Conservation (phyloP, 2,797 vertebrate genomes). For the Crax fasciolata region DNA sequence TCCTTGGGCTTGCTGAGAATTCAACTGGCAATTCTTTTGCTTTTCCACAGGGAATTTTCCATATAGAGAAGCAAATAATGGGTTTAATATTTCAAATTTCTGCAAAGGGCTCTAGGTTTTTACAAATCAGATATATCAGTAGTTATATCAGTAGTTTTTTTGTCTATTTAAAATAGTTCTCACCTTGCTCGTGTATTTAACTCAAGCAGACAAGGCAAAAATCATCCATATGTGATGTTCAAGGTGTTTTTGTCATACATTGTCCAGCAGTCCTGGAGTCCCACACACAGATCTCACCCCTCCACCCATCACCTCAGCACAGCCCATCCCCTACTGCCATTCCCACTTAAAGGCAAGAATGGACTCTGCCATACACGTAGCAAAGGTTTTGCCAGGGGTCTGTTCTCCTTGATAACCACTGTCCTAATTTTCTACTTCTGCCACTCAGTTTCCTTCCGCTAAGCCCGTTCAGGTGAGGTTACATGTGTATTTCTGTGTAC, state of each 20-base stretch:
- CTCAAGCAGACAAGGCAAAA: neutral
- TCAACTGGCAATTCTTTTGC: neutral
- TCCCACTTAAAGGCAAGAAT: rapidly evolving
- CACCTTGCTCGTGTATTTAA: neutral
- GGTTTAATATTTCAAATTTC: neutral
- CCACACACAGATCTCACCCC: neutral
- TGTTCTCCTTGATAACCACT: neutral
- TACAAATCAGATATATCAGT: neutral
- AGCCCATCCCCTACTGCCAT: rapidly evolving
- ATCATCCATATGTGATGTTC: neutral
- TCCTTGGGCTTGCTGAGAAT: neutral
- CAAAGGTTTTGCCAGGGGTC: neutral
- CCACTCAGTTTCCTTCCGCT: neutral
- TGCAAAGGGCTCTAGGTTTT: neutral
- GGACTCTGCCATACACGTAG: neutral
- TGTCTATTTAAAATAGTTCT: neutral
- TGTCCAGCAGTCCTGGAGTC: neutral
- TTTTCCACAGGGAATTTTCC: neutral
- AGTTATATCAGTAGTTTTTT: neutral
- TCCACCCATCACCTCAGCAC: neutral
- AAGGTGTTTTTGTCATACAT: neutral
- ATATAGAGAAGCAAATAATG: neutral
- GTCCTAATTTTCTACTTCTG: neutral
- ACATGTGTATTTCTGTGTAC: rapidly evolving
- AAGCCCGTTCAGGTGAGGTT: neutral